Percentiles rank a stretch among this genome's conserved stretches.
Conservation (phyloP, 2,888 invertebrate species). For the Labia minor region DNA sequence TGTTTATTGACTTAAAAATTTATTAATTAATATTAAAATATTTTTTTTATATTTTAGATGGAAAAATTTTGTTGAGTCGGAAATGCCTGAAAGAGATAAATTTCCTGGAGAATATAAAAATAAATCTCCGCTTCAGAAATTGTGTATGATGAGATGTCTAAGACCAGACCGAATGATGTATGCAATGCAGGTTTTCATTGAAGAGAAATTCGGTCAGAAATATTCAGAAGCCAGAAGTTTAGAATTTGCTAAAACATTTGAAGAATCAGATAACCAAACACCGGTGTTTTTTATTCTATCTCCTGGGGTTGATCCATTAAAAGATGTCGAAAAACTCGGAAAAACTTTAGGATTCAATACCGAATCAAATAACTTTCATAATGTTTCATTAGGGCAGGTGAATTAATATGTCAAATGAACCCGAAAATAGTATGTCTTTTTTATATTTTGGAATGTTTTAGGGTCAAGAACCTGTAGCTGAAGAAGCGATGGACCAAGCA, state of each 20-base stretch:
- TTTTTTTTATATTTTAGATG: too few species aligned
- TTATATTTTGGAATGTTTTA: background rate
- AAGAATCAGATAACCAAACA: conserved; percentile 72
- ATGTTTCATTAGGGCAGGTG: conserved; percentile 77
- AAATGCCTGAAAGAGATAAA: conserved; percentile 86
- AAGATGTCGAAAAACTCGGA: conserved; percentile 82
- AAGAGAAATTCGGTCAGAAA: conserved; percentile 75
- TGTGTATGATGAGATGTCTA: conserved; percentile 86
- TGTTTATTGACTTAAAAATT: too few species aligned
- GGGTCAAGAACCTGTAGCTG: conserved; percentile 87
- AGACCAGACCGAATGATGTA: conserved; percentile 92
- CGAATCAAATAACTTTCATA: conserved; percentile 77
- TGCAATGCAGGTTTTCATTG: conserved; percentile 74
- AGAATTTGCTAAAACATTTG: conserved; percentile 73
- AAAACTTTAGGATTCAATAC: conserved; percentile 66
- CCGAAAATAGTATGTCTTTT: too few species aligned
- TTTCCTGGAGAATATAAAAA: conserved; percentile 95
- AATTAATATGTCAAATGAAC: too few species aligned
- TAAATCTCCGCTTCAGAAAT: conserved; percentile 68
- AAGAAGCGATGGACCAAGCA: conserved; percentile 70
- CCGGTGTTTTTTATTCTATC: conserved; percentile 91
- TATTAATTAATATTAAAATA: too few species aligned
- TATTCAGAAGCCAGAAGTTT: conserved; percentile 68
- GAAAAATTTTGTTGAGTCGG: conserved; percentile 85
- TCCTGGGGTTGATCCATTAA: conserved; percentile 86